Base-by-base conservation (phyloP, 2,797 vertebrate genomes). In the Lagocephalus sceleratus region DNA sequence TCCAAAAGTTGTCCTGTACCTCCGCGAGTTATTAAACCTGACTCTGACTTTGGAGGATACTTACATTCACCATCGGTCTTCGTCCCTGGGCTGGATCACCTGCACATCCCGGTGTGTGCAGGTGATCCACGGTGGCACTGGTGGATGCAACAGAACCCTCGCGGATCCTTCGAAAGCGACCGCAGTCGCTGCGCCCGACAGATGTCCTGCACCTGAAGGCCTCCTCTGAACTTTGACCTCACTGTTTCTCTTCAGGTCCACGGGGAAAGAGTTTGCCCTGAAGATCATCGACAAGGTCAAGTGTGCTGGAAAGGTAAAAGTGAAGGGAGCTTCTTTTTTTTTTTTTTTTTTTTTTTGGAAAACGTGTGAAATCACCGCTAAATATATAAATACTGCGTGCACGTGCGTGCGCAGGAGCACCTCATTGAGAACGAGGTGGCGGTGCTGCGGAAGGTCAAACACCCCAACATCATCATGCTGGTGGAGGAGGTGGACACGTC, bases 211-310 rank as follows among this genome's bases (percentile, higher is more conserved):
- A 6, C 17, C 6, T 41, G 15, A 1, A 5, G 16, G 75, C 63
- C 73, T 65, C 71, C 47, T 55, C 25, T 46, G 39, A 0, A 7
- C 10, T 17, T 65, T 83, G 71, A 75, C 66, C 77, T 57, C 51
- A 1, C 20, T 60, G 47, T 81, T 69, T 84, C 50, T 82, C 48
- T 59, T 41, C 78, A 99, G 97, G 78, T 92, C 92, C 56, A 97
- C 94, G 2, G 94, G 96, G 76, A 96, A 94, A 73, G 95, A 99
- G 78, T 99, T 94, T 82, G 97, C 96, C 1, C 85, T 99, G 78
- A 99, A 99, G 90, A 97, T 99, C 78, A 99, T 98, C 68, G 94
- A 99, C 90, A 99, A 99, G 84, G 91, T 91, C 78, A 98, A 97
- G 76, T 99, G 96, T 80, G 93, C 92, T 55, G 97, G 96, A 81